Evolutionary conservation across 2,113 vertebrate genomes (phyloP).

Genomic region (Ellobius talpinus): DNA sequence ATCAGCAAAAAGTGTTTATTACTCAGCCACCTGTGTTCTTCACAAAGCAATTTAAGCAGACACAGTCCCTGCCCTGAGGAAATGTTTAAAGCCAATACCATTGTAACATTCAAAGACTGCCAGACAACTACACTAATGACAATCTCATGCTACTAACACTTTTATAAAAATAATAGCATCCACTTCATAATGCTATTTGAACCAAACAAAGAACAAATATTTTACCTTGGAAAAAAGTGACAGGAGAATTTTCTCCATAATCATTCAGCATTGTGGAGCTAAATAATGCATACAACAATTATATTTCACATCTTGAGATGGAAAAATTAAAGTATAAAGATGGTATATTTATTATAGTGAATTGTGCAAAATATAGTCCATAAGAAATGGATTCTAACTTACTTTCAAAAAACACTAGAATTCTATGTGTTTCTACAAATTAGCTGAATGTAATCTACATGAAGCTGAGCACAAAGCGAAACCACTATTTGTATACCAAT

Average conservation of each 20-base stretch:
- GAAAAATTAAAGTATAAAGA: slow-evolving; percentile 42
- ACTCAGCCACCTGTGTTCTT: slow-evolving; percentile 82
- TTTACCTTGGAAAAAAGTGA: slow-evolving; percentile 18
- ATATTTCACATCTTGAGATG: neutral
- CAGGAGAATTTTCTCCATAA: neutral
- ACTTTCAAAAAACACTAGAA: neutral
- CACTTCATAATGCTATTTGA: slow-evolving; percentile 50
- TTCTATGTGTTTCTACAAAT: neutral
- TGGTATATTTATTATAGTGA: slow-evolving; percentile 31
- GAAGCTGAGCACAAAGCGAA: neutral
- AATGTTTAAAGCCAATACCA: slow-evolving; percentile 69
- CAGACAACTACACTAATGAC: slow-evolving; percentile 62
- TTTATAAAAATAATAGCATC: slow-evolving; percentile 45
- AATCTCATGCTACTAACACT: slow-evolving; percentile 47
- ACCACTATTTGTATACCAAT: neutral
- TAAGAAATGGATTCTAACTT: slow-evolving; percentile 30
- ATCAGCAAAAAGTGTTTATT: slow-evolving; percentile 83
- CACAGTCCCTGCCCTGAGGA: slow-evolving; percentile 77
- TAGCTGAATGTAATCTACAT: neutral
- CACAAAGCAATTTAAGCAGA: slow-evolving; percentile 80
- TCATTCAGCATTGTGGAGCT: slow-evolving; percentile 26
- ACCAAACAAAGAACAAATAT: slow-evolving; percentile 23
- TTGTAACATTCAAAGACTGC: slow-evolving; percentile 67
- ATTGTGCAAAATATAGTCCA: neutral
- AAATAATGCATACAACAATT: slow-evolving; percentile 35